Evolutionary conservation across 2,888 invertebrate genomes (phyloP), one percentile per base, ranked within the genome.

Genomic region (Diarsia rubi): DNA sequence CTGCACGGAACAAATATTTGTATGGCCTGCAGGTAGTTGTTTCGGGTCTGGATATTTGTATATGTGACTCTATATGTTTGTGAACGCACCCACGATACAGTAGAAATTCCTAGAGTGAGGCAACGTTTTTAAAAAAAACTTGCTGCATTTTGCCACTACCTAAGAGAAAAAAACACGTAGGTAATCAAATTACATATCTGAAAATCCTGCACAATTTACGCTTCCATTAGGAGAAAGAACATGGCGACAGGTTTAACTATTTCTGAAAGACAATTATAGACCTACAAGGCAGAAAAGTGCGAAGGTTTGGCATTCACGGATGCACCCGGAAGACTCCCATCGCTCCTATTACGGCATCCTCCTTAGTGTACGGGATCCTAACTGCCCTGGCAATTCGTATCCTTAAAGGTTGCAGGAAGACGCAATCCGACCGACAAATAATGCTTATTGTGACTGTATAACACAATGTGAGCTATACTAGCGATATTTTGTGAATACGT

Each of bases 311-410:
- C 65, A 73, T 75, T 73, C 84, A 71, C 45, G 42, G 72, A 75
- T 75, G 64, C 49, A 59, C 52, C 71, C 75, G 80, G 79, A 84
- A 84, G 71, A 73, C 72, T 69, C 83, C 73, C 73, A 57, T 81
- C 73, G 21, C 14, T 81, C 70, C 75, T 73, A 63, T 52, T 79
- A 82, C 44, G 69, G 65, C 75, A 72, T 79, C 75, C 70, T 81
- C 72, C 71, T 68, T 59, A 64, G 64, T 70, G 79, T 75, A 84
- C 82, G 70, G 82, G 84, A 57, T 57, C 42, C 59, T 84, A 82
- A 77, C 81, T 66, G 78, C 76, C 57, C 69, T 37, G 47, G 65
- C 47, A 68, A 69, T 77, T 70, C 52, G 75, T 75, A 74, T 76
- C 73, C 78, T 72, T 75, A 78, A 72, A 74, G 59, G 67, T 62